Evolutionary conservation across 2,888 invertebrate species (phyloP), one percentile per base, ranked within the genome.

Genomic region (Chironomus riparius): DNA sequence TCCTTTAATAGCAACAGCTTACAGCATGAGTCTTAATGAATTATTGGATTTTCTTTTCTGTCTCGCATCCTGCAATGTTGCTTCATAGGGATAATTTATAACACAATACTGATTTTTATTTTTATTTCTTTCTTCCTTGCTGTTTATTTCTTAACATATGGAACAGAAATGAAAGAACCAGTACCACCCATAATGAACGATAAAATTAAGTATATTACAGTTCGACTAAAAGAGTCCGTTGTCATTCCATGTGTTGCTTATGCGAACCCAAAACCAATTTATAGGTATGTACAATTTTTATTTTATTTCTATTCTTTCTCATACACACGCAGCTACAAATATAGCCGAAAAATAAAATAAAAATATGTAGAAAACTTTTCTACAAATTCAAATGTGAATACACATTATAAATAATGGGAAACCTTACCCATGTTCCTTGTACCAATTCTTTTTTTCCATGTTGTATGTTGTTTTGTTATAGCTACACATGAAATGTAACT

Each of bases 161-260:
- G 38, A 38, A 68, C 82, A 86, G 88, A 88, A 81, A 85, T 86
- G 80, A 85, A 86, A 50, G 87, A 87, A 78, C 83, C 85, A 76
- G 86, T 87, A 78, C 87, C 87, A 76, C 88, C 88, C 62, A 87
- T 87, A 79, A 85, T 87, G 81, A 87, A 87, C 79, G 87, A 87
- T 78, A 86, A 86, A 79, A 82, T 84, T 77, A 81, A 85, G n/a
- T 82, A 83, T 71, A 79, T 86, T 77, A 83, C 84, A 62, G 83
- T 85, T 28, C 83, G 86, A 76, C 82, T 87, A 75, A 87, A 87
- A 76, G 86, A 87, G 79, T 85, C 85, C 28, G 83, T 87, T 50
- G 87, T 88, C 61, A 83, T 89, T 74, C 87, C 89, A 5, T 89
- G 89, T 82, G 87, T 88, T 50, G 88, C 88, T 22, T 87, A 87